Evolutionary conservation across 2,113 vertebrate species (phyloP).

Genomic region (Trichomycterus rosablanca): DNA sequence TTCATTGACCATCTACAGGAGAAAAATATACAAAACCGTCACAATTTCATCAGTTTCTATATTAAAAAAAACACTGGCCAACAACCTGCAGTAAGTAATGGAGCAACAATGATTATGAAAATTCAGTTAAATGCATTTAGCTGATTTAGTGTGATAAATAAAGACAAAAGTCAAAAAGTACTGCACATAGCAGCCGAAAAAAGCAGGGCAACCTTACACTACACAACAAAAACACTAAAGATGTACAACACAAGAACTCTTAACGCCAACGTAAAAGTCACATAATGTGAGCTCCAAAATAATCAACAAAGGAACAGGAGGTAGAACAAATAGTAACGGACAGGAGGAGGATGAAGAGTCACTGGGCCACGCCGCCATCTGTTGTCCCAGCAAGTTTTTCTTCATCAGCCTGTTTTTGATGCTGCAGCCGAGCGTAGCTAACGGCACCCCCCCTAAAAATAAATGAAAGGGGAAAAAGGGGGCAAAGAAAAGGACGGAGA

Average conservation of each 20-base stretch:
- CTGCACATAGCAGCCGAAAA: not conserved
- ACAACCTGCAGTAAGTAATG: not conserved
- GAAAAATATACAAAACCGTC: too few relatives aligned
- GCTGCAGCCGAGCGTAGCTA: constrained; percentile 85
- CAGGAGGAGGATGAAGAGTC: constrained; percentile 34
- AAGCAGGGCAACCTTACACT: not conserved
- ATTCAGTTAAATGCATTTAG: not conserved
- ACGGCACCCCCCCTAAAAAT: constrained; percentile 83
- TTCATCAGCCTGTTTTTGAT: constrained; percentile 83
- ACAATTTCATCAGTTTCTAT: too few relatives aligned
- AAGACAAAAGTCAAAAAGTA: not conserved
- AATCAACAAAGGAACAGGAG: too few relatives aligned
- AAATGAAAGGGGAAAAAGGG: constrained; percentile 2
- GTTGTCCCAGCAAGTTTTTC: constrained; percentile 71
- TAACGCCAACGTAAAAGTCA: too few relatives aligned
- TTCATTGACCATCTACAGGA: too few relatives aligned
- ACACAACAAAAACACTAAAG: constrained; percentile 14
- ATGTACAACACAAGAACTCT: too few relatives aligned
- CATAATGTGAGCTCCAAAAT: too few relatives aligned
- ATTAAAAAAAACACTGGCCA: not conserved
- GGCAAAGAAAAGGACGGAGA: not conserved
- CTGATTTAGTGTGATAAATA: constrained; percentile 4
- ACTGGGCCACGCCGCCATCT: constrained; percentile 72
- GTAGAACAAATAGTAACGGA: too few relatives aligned
- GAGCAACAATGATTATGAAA: not conserved